A percentile compares a stretch with the other conserved stretches of the same genome.
These are phyloP conservation scores for Alitta virens DNA, from an alignment of 2,888 invertebrate species.

Conservation along the genomic window DNA sequence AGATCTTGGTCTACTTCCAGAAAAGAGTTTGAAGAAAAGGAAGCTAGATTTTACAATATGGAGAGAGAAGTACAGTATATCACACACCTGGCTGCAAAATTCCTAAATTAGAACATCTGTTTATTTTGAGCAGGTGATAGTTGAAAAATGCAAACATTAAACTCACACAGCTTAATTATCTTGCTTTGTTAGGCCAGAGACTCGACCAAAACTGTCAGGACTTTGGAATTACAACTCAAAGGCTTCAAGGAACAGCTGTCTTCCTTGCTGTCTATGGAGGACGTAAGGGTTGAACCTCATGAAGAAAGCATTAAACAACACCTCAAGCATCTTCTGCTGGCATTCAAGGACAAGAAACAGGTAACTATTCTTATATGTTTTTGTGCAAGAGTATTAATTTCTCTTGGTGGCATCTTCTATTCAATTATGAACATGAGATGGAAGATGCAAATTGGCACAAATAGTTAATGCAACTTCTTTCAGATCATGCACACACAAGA, in stretches of 20 bases:
- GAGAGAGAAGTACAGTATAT: neutral
- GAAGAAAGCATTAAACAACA: slow-evolving; percentile 48
- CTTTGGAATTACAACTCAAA: slow-evolving; percentile 32
- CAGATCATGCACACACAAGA: slow-evolving; percentile 61
- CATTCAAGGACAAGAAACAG: slow-evolving; percentile 35
- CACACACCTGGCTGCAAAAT: no score
- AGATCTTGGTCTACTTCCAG: slow-evolving; percentile 30
- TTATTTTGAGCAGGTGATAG: no score
- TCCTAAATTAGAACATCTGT: no score
- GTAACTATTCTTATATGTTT: neutral
- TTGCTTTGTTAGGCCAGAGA: slow-evolving; percentile 2
- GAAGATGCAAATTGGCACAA: no score
- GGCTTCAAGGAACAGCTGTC: slow-evolving; percentile 49
- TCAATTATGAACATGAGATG: no score
- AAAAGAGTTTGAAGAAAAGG: slow-evolving; percentile 30
- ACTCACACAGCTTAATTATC: no score
- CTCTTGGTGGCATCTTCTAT: no score
- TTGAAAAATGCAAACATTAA: no score
- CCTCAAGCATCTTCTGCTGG: slow-evolving; percentile 33
- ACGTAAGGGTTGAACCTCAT: slow-evolving; percentile 33
- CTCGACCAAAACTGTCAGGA: neutral
- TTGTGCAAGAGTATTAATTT: neutral
- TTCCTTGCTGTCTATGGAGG: slow-evolving; percentile 39
- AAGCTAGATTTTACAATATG: neutral
- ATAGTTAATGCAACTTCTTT: no score